A percentile compares a stretch with the other conserved stretches of the same genome.
These are phyloP conservation scores for Nomada ferruginata DNA, from an alignment of 2,888 invertebrate genomes.

Conservation along the genomic window DNA sequence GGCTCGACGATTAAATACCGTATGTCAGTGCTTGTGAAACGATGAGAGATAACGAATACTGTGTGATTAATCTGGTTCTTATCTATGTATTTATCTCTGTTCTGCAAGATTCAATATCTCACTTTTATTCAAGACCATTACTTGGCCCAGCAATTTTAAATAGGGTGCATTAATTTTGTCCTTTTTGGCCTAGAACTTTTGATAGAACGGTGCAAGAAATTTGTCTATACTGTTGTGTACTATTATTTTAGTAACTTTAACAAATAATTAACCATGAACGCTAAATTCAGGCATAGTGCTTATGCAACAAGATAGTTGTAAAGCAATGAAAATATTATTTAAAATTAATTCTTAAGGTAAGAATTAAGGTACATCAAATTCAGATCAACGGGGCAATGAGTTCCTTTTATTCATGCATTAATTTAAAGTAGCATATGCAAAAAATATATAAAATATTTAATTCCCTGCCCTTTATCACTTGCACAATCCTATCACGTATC, in stretches of 20 bases:
- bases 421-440: not conserved
- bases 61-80: no score
- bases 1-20: not conserved
- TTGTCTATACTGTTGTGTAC: no score
- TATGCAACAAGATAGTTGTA: not conserved
- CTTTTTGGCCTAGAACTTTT: no score
- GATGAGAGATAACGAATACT: no score
- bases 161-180: no score
- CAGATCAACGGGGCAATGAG: not conserved
- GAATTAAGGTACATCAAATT: constrained; percentile 9
- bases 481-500: constrained; percentile 9
- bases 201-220: no score
- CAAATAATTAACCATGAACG: no score
- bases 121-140: not conserved
- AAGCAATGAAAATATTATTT: constrained; percentile 6
- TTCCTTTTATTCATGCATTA: not conserved
- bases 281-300: no score
- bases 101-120: not conserved
- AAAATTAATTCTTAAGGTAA: not conserved
- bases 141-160: no score
- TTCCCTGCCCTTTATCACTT: not conserved
- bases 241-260: no score
- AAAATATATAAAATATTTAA: constrained; percentile 12
- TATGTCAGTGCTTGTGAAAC: not conserved
- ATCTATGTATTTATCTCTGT: not conserved